Percentiles rank a stretch among this genome's conserved stretches.
phyloP scores from a whole-genome alignment of 2,888 invertebrate genomes.

The Ectemnius lituratus region DNA sequence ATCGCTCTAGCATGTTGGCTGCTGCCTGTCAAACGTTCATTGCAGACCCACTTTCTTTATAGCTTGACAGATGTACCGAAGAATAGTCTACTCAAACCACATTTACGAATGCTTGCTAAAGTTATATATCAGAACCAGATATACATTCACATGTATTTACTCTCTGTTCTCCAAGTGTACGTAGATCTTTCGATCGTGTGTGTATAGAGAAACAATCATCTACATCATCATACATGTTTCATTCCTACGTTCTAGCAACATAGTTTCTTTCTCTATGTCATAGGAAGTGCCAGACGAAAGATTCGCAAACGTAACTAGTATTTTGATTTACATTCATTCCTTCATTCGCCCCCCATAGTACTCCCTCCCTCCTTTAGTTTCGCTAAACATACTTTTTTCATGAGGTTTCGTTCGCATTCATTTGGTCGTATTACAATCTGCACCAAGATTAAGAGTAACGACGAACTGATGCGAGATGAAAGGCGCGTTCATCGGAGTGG shows the following conservation, averaged over 20 bases:
- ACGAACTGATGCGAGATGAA: no score
- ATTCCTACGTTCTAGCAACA: conserved; percentile 57
- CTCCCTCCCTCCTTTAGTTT: no score
- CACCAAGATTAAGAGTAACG: not conserved
- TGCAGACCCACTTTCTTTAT: conserved; percentile 65
- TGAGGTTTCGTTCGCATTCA: no score
- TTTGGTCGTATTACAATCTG: conserved; percentile 4
- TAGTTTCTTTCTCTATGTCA: conserved; percentile 42
- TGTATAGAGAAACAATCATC: conserved; percentile 55
- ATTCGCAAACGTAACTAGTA: conserved; percentile 33
- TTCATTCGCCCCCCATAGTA: not conserved
- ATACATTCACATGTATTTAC: conserved; percentile 49
- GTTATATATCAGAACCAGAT: conserved; percentile 47
- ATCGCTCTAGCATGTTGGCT: conserved; percentile 76
- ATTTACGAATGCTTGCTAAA: conserved; percentile 56
- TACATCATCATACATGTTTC: conserved; percentile 64
- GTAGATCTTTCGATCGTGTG: conserved; percentile 42
- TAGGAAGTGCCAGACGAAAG: conserved; percentile 25
- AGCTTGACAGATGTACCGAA: conserved; percentile 57
- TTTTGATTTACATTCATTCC: conserved; percentile 32
- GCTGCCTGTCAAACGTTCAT: conserved; percentile 73
- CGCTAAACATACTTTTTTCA: no score
- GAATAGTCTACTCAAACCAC: conserved; percentile 45
- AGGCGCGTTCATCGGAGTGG: no score
- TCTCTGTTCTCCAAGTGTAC: conserved; percentile 50